Evolutionary conservation across 2,113 vertebrate genomes (phyloP).

Genomic region (Esox niger): DNA sequence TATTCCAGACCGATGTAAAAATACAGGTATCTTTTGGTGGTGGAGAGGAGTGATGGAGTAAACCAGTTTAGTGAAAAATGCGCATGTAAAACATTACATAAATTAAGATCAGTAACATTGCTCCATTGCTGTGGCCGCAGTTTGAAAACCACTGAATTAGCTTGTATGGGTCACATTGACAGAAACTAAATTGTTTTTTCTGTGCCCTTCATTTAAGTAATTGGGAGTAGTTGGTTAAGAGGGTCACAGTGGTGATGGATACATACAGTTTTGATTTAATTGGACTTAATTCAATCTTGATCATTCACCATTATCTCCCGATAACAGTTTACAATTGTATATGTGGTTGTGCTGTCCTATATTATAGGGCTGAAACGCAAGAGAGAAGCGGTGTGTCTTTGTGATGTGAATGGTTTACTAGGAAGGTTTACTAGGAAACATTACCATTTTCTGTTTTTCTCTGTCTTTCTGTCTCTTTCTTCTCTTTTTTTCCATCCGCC

Average conservation of each 20-base stretch:
- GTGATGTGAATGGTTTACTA: too few relatives aligned
- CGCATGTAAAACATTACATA: too few relatives aligned
- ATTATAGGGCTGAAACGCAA: background rate
- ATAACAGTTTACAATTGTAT: too few relatives aligned
- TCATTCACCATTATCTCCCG: background rate
- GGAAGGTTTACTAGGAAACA: background rate
- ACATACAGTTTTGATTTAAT: constrained; percentile 6
- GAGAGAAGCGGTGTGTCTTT: background rate
- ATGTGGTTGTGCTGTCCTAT: background rate
- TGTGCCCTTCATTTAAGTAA: constrained; percentile 31
- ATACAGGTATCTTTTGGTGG: too few relatives aligned
- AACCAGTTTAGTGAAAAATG: too few relatives aligned
- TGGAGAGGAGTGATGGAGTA: too few relatives aligned
- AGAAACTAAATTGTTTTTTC: background rate
- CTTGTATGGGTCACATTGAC: too few relatives aligned
- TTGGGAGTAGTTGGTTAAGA: constrained; percentile 36
- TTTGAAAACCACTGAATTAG: too few relatives aligned
- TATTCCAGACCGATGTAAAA: too few relatives aligned
- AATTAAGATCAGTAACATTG: too few relatives aligned
- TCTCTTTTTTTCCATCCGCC: background rate
- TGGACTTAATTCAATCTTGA: background rate
- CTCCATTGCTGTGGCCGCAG: too few relatives aligned
- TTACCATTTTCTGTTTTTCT: background rate
- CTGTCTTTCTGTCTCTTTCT: constrained; percentile 2
- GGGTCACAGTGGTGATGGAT: constrained; percentile 12